Base-by-base conservation (phyloP, 2,888 invertebrate genomes). In the Ectobius pallidus region DNA sequence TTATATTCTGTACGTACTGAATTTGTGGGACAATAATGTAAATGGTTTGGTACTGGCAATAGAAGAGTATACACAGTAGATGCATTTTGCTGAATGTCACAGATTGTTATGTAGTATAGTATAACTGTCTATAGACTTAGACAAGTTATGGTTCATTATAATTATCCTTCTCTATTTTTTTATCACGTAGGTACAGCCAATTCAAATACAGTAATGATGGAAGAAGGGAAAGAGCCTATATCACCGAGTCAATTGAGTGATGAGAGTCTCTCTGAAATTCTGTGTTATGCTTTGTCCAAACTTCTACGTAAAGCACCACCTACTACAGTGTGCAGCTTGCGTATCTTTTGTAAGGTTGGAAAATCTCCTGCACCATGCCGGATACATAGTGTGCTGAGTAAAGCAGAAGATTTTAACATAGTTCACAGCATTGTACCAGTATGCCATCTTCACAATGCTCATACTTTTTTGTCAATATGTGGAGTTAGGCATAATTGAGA, bases 401-500 rank as follows among this genome's bases (percentile, higher is more conserved):
- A 79, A 52, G 78, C 79, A 18, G 72, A 74, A 39, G 79, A 79
- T 75, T 79, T 86, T 82, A 83, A 84, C 68, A 86, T 92, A 77
- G 91, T 91, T 72, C 90, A 90, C 78, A 93, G 92, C 16, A 87
- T 92, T 75, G 87, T 94, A 84, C 95, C 95, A 69, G 94, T 93
- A 77, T 87, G 89, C 77, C 91, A 91, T 81, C 87, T 95, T 80
- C 92, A 93, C 84, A 92, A 91, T 85, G 90, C 91, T 77, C 90
- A 90, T 85, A 93, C 93, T 79, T 92, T 93, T 85, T 87, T 95
- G 78, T 94, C 94, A 76, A 89, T 95, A 82, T 92, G 91, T 84
- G 94, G 93, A 22, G 88, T 94, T 77, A 86, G 94, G 78, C 90
- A 93, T 82, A 91, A 90, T 80, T 90, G 83, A 79, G 63, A 16